Evolutionary conservation across 2,113 vertebrate genomes (phyloP).

Genomic region (Oryctolagus cuniculus): DNA sequence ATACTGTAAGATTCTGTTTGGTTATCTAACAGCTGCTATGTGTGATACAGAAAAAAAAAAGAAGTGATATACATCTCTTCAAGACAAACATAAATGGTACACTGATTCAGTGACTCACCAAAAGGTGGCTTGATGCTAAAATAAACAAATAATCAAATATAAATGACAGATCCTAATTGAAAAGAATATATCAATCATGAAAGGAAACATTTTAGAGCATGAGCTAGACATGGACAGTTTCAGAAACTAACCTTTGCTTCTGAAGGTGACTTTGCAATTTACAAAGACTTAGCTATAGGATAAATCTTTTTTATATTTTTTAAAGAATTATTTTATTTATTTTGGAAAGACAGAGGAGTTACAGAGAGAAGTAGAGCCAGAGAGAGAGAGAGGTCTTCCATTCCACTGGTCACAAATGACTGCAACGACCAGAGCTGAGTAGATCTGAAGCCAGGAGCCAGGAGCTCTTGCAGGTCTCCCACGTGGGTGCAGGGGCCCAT

Average conservation of each 20-base stretch:
- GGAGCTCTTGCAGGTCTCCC: no score
- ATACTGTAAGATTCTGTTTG: background rate
- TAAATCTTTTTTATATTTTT: background rate
- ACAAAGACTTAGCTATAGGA: slow-evolving; percentile 35
- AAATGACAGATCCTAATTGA: background rate
- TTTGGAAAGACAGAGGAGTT: no score
- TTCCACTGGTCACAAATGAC: no score
- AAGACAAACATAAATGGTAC: slow-evolving; percentile 31
- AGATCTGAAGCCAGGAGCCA: no score
- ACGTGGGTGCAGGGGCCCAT: no score
- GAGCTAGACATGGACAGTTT: background rate
- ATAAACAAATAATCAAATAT: slow-evolving; percentile 46
- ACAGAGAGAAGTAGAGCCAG: no score
- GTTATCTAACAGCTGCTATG: slow-evolving; percentile 7
- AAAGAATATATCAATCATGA: slow-evolving; percentile 7
- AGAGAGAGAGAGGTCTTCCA: no score
- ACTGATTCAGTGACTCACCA: slow-evolving; percentile 25
- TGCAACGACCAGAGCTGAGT: no score
- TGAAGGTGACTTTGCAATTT: slow-evolving; percentile 44
- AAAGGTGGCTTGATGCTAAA: background rate
- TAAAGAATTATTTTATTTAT: no score
- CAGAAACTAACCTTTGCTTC: slow-evolving; percentile 28
- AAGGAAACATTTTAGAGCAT: background rate
- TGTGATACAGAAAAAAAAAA: background rate
- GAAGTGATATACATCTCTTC: background rate